Base-by-base conservation (phyloP, 2,888 invertebrate genomes). In the Patella caerulea region DNA sequence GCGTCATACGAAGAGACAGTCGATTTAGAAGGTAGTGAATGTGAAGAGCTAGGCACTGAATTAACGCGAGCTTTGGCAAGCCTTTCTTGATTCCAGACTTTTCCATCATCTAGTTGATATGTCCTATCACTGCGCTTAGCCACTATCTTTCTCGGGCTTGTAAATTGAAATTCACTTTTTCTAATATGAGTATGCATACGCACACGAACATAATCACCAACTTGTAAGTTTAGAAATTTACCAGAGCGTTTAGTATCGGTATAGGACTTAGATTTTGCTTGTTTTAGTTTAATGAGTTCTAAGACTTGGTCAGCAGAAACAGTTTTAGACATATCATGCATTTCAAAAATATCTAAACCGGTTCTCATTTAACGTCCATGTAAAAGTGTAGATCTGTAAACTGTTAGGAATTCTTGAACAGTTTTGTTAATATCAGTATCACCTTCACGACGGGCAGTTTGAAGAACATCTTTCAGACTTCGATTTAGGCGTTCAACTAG, bases 401-500 rank as follows among this genome's bases (percentile, higher is more conserved):
- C 7, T 17, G 56, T n/a, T 56, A 56, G 17, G 56, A 56, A 56
- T 56, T 56, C 56, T 3, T 15, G 56, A 56, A 56, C 17, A 7
- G 15, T 56, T 17, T 56, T 56, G 3, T 56, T 56, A 15, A 56
- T 5, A 17, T 56, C 17, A 15, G 56, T 56, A 15, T 14, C 7
- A 56, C 56, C 56, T 15, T 56, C 56, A 17, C 56, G 56, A 15
- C 17, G 14, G 17, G 56, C 56, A 15, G 56, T 56, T 56, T 56
- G 56, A 15, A 56, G 56, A 17, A 17, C 56, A 56, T 56, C 56
- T 34, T 74, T 74, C 2, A 69, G 34, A 15, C 59, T 74, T 34
- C 55, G 69, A 34, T 59, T 55, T 17, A 83, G 77, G 12, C 86
- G 73, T 77, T 88, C 88, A 2, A 84, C 88, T 53, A 83, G 78